These are phyloP conservation scores for Phalacrocorax brasilianus DNA, from an alignment of 2,113 vertebrate genomes.

Conservation along the genomic window DNA sequence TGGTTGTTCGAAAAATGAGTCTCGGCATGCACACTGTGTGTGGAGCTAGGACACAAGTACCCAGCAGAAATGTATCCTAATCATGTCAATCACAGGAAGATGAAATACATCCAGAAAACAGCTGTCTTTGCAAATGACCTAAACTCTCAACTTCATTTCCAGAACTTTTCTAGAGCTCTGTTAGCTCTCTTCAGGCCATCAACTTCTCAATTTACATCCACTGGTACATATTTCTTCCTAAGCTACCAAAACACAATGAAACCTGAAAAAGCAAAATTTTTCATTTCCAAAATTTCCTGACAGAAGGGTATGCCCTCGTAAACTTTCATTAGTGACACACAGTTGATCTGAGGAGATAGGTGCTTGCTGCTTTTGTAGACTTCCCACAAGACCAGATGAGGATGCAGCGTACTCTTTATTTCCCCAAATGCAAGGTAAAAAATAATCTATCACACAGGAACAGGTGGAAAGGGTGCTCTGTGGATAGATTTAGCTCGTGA, in stretches of 20 bases:
- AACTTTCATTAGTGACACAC: neutral
- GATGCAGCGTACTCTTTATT: neutral
- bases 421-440: neutral
- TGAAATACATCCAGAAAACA: neutral
- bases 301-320: neutral
- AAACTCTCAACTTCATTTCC: neutral
- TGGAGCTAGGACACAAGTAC: neutral
- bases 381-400: neutral
- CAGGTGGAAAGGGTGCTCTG: neutral
- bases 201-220: neutral
- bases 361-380: neutral
- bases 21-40: neutral
- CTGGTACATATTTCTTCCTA: neutral
- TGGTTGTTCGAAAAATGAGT: rapidly evolving
- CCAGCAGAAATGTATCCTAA: neutral
- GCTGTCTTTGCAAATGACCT: neutral
- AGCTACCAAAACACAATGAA: neutral
- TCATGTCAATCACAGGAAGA: neutral
- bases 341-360: neutral
- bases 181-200: neutral
- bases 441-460: neutral
- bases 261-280: neutral
- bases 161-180: neutral
- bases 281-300: neutral
- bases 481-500: neutral